Base-by-base conservation (phyloP, 2,888 invertebrate genomes). In the Beris morrisii region DNA sequence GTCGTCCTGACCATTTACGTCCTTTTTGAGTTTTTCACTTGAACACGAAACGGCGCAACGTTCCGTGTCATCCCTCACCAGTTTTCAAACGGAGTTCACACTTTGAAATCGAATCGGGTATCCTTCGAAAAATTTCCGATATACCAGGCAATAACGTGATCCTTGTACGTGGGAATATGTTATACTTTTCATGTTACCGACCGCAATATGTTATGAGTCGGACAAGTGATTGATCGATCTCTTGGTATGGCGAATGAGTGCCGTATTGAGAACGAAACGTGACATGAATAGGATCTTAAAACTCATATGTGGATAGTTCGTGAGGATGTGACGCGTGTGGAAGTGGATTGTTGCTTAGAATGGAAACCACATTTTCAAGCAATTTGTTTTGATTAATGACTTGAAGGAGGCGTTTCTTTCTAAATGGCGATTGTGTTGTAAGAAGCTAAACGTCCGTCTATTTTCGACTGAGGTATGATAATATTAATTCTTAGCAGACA, bases 331-430 rank as follows among this genome's bases (percentile, higher is more conserved):
- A 9, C 28, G 15, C 4, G n/a, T 15, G 3, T 9, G 28, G 9
- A 56, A 43, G 45, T 46, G 46, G 28, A 22, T 12, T 13, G 11
- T 6, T 58, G 58, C 13, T n/a, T 58, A 22, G 30, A 38, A 22
- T 30, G 46, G 45, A 11, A 46, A 58, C 43, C 22, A 5, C n/a
- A 58, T 58, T 58, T 58, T 45, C 28, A 45, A 28, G 38, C 46
- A 22, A 58, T 45, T 58, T 45, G 28, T 45, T 58, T 45, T 58
- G 58, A 58, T 58, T 58, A 46, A 58, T 58, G 58, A 58, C 58
- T 58, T 28, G 12, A 11, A 22, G 22, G 13, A 22, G 44, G 11
- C 4, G 15, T 15, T 56, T 38, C 15, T 22, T 22, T 22, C 22
- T 22, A 22, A 22, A 22, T 22, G 22, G 22, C 22, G 22, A 2